These are phyloP conservation scores for chimpanzee (Pan troglodytes) DNA, from an alignment of 2,113 vertebrate species.

Conservation along the genomic window NHGRI_mPanTro3-v2.1_pri NC_072409.2:89550001-89550500, in stretches of 20 bases:
- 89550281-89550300: background rate
- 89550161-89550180: conserved; percentile 3
- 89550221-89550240: background rate
- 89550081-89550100: conserved; percentile 13
- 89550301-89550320: background rate
- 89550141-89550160: conserved; percentile 3
- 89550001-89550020: conserved; percentile 34
- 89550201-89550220: background rate
- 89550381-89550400: background rate
- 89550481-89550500: conserved; percentile 40
- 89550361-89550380: background rate
- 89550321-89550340: background rate
- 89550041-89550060: conserved; percentile 56
- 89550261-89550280: background rate
- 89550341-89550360: background rate
- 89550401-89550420: background rate
- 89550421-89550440: no score
- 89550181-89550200: conserved; percentile 26
- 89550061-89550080: conserved; percentile 62
- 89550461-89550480: conserved; percentile 50
- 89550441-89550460: background rate
- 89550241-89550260: background rate
- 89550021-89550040: conserved; percentile 45
- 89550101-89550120: conserved; percentile 23
- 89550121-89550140: conserved; percentile 16